phyloP scores from a whole-genome alignment of 37 sponge, comb jelly and placozoan genomes.

The Geodia barretti region DNA sequence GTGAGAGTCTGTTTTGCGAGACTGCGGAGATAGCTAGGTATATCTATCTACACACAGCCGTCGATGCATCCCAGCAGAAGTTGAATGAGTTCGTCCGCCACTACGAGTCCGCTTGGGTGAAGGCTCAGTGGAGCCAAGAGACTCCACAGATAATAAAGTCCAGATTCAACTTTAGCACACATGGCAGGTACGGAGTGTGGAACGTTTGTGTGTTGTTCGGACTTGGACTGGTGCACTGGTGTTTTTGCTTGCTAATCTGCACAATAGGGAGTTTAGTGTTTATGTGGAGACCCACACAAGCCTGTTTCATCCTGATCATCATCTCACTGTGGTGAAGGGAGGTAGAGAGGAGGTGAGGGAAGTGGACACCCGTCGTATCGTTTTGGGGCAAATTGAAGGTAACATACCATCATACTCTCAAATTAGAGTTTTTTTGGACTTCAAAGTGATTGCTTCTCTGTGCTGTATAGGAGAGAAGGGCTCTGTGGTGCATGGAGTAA shows the following conservation, averaged over 20 bases:
- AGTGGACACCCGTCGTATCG: conserved; percentile 27
- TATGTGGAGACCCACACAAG: conserved; percentile 24
- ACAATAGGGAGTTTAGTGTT: conserved; percentile 40
- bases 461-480: conserved; percentile 24
- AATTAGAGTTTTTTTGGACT: neutral
- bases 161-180: conserved; percentile 33
- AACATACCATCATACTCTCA: neutral
- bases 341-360: neutral
- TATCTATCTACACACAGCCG: too few species aligned
- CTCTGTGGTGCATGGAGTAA: conserved; percentile 42
- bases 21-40: too few species aligned
- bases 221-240: too few species aligned
- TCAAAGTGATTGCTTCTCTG: neutral
- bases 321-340: conserved; percentile 3
- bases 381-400: conserved; percentile 50
- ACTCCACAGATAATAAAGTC: conserved; percentile 7
- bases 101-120: conserved; percentile 21
- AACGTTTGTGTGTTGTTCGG: neutral
- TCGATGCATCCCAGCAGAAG: too few species aligned
- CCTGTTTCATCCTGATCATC: conserved; percentile 45
- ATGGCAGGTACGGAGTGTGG: conserved; percentile 22
- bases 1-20: too few species aligned
- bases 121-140: neutral
- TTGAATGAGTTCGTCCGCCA: conserved; percentile 24
- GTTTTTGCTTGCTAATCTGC: too few species aligned